Base-by-base conservation (phyloP, 2,797 vertebrate genomes). In the Catharus ustulatus region DNA sequence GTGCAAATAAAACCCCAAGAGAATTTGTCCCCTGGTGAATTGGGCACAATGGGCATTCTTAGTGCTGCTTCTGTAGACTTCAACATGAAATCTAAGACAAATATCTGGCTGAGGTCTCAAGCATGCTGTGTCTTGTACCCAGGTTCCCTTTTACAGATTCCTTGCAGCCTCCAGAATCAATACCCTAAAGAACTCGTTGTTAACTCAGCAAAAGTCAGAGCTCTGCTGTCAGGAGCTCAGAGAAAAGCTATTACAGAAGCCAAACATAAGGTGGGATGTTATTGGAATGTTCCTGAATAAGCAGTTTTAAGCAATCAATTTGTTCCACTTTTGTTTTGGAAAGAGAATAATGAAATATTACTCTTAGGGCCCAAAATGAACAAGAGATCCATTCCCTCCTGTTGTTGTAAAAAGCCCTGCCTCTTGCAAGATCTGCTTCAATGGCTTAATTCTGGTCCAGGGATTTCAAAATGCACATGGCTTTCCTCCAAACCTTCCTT, bases 381-480 rank as follows among this genome's bases (percentile, higher is more conserved):
- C 20, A 61, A 85, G 57, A 49, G 38, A 85, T 52, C 49, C 8
- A 5, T 64, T 91, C 49, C 32, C 30, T 72, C 42, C 19, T 24
- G 79, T 73, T 77, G 43, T n/a, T 84, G 40, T 64, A 57, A 49
- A 92, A 79, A 69, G 12, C 4, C 5, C 3, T 8, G 3, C 34
- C 23, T 84, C 48, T 92, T 92, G 75, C 86, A 96, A 83, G 93
- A 89, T 92, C 68, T 77, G 63, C 40, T 92, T 83, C 49, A 90
- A 61, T 54, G 49, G 15, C 46, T 94, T 48, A 62, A 38, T 93
- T 84, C 87, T 92, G 29, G 54, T 61, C 73, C 94, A 93, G 59
- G 27, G 66, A 92, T 96, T 96, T 97, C 92, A 92, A 95, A 93
- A 91, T 52, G 11, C 11, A 16, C 21, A 30, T 82, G 92, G 94